These are phyloP conservation scores for Bagarius yarrelli DNA, from an alignment of 2,113 vertebrate genomes.

Conservation along the genomic window DNA sequence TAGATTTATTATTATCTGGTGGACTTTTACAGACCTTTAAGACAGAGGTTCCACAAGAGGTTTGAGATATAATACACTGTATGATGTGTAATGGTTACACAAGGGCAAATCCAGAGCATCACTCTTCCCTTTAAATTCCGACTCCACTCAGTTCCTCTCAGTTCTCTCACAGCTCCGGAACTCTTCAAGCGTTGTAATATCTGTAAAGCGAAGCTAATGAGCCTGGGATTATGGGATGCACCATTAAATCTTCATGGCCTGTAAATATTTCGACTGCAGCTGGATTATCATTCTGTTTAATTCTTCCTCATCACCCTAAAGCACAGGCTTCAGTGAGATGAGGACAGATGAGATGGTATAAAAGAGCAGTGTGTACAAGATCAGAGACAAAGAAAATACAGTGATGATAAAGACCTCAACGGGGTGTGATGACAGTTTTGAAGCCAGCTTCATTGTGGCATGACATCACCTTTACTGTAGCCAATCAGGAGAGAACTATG, in stretches of 20 bases:
- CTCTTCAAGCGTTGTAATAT: slow-evolving; percentile 16
- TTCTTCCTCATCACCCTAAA: not conserved
- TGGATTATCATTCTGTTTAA: slow-evolving; percentile 22
- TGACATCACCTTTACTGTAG: not conserved
- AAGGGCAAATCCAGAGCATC: no score
- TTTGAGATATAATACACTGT: no score
- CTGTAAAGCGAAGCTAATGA: slow-evolving; percentile 17
- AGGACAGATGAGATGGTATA: not conserved
- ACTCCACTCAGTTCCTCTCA: not conserved
- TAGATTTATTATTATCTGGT: no score
- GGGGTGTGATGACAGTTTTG: not conserved
- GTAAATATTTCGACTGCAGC: slow-evolving; percentile 29
- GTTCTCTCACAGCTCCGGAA: slow-evolving; percentile 3
- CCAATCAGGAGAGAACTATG: not conserved
- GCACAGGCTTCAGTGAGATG: not conserved
- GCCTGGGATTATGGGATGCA: slow-evolving; percentile 14
- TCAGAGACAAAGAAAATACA: not conserved
- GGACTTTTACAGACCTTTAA: no score
- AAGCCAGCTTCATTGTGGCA: not conserved
- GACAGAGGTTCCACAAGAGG: no score
- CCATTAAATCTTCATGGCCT: slow-evolving; percentile 24
- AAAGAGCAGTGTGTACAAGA: slow-evolving; percentile 3
- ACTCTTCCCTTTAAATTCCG: not conserved
- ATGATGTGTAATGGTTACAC: no score
- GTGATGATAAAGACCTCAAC: not conserved